These are phyloP conservation scores for Bombyx mandarina DNA, from an alignment of 1,140 invertebrate genomes.

Conservation along the genomic window DNA sequence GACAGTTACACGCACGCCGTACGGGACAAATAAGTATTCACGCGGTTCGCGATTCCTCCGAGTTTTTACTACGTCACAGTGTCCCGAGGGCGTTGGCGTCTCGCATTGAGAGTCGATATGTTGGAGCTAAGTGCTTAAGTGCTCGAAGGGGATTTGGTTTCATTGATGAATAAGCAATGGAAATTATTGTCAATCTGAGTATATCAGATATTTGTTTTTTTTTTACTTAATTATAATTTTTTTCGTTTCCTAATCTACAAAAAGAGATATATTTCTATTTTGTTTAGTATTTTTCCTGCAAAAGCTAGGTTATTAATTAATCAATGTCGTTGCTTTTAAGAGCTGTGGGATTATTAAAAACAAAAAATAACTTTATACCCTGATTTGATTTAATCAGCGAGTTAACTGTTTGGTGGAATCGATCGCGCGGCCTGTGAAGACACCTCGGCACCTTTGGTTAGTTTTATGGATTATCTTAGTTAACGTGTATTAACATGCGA, in stretches of 20 bases:
- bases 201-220: too few relatives aligned
- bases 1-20: conserved; percentile 25
- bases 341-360: too few relatives aligned
- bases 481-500: conserved; percentile 57
- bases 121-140: conserved; percentile 66
- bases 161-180: conserved; percentile 61
- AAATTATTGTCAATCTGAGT: conserved; percentile 27
- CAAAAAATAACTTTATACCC: too few relatives aligned
- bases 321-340: too few relatives aligned
- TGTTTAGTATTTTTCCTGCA: too few relatives aligned
- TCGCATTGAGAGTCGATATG: conserved; percentile 62
- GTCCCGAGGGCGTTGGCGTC: conserved; percentile 45
- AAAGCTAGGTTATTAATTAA: too few relatives aligned
- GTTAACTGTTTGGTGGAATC: conserved; percentile 22
- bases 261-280: too few relatives aligned
- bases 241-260: too few relatives aligned
- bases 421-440: conserved; percentile 38
- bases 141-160: conserved; percentile 57
- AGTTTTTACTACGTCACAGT: conserved; percentile 58
- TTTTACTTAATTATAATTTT: too few relatives aligned
- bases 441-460: conserved; percentile 61
- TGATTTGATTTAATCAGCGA: too few relatives aligned
- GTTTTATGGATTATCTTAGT: conserved; percentile 62
- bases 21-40: conserved; percentile 54
- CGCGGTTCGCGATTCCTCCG: conserved; percentile 39